phyloP scores from a whole-genome alignment of 2,797 vertebrate genomes.

The Cuniculus paca region DNA sequence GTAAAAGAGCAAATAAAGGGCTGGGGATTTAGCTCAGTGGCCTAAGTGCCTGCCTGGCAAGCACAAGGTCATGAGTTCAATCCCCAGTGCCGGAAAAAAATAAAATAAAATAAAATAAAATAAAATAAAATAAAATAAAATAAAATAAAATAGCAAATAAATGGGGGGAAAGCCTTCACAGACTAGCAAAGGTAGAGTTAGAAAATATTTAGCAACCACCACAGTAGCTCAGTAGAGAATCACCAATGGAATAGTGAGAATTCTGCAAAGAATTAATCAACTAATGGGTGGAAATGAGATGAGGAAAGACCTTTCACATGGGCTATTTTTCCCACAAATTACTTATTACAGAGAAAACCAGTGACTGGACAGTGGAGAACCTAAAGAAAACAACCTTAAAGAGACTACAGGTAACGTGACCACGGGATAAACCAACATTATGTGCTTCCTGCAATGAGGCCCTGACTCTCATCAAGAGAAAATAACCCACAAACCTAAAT shows the following conservation, averaged over 20 bases:
- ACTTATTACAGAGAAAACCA: background rate
- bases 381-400: background rate
- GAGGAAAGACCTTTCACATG: background rate
- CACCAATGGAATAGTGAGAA: background rate
- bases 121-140: no score
- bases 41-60: no score
- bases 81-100: no score
- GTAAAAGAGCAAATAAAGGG: background rate
- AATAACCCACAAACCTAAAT: background rate
- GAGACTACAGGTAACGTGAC: background rate
- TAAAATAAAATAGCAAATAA: background rate
- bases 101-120: no score
- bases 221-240: background rate
- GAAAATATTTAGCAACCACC: background rate
- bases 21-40: no score
- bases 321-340: background rate
- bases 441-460: background rate
- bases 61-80: no score
- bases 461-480: background rate
- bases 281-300: background rate
- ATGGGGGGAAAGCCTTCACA: background rate
- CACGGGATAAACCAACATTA: background rate
- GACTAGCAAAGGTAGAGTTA: background rate
- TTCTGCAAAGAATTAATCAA: background rate
- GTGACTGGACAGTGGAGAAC: background rate